Percentiles rank a stretch among this genome's conserved stretches.
Conservation (phyloP, 2,113 vertebrate species). For the Hemiprocne comata region DNA sequence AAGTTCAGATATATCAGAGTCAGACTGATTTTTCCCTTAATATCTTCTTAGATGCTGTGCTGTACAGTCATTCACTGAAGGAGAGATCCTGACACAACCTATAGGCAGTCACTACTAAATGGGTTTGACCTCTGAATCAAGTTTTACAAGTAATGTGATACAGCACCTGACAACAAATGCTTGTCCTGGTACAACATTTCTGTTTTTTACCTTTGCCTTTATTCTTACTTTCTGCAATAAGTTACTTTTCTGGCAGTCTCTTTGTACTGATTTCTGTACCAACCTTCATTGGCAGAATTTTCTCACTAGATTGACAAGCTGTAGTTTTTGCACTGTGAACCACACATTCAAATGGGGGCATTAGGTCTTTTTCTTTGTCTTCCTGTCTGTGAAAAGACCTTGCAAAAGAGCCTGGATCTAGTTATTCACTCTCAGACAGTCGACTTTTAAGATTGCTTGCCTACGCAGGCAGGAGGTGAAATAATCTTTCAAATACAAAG, state of each 20-base stretch:
- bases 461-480: neutral
- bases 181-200: neutral
- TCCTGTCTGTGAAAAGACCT: conserved; percentile 1
- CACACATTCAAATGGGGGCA: neutral
- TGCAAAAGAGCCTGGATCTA: neutral
- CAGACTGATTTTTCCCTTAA: neutral
- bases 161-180: neutral
- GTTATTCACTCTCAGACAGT: neutral
- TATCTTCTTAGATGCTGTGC: neutral
- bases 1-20: neutral
- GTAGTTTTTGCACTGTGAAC: neutral
- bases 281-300: neutral
- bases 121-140: neutral
- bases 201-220: neutral
- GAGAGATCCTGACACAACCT: neutral
- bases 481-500: conserved; percentile 14
- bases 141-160: neutral
- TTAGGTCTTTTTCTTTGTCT: conserved; percentile 13
- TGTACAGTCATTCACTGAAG: neutral
- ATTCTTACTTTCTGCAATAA: neutral
- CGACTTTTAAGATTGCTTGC: neutral
- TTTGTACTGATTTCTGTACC: neutral
- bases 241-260: neutral
- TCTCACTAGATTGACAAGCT: neutral
- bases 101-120: neutral